Percentiles rank a stretch among this genome's conserved stretches.
Evolutionary conservation across 1,140 invertebrate genomes (phyloP).

Genomic region (Dendroctonus valens): DNA sequence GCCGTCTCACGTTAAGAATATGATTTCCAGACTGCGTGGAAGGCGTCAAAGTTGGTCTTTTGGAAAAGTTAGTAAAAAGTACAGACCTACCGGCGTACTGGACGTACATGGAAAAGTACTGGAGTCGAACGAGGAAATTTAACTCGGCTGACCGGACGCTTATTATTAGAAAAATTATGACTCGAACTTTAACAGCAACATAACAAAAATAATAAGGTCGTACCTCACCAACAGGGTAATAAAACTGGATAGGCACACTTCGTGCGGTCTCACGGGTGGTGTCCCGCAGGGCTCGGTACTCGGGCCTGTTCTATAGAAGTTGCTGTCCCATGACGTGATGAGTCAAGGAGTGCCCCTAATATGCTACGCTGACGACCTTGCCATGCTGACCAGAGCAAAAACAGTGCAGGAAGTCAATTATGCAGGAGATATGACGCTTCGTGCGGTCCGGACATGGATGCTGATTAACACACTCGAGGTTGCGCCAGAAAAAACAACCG

Average conservation of each 20-base stretch:
- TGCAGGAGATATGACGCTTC: not conserved
- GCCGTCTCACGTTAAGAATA: no score
- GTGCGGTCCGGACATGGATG: not conserved
- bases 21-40: no score
- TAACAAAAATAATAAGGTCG: not conserved
- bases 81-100: no score
- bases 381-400: not conserved
- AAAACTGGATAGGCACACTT: not conserved
- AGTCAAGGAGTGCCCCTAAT: no score
- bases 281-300: not conserved
- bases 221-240: no score
- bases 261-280: not conserved
- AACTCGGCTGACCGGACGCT: no score
- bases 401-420: not conserved
- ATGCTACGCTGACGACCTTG: not conserved
- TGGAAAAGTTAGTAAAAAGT: no score
- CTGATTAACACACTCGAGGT: not conserved
- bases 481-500: not conserved
- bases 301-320: no score
- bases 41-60: no score
- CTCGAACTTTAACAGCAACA: not conserved
- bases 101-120: no score
- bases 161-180: no score
- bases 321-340: conserved; percentile 1
- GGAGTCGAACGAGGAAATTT: no score